phyloP scores from a whole-genome alignment of 2,113 vertebrate genomes.

The Perognathus longimembris region DNA sequence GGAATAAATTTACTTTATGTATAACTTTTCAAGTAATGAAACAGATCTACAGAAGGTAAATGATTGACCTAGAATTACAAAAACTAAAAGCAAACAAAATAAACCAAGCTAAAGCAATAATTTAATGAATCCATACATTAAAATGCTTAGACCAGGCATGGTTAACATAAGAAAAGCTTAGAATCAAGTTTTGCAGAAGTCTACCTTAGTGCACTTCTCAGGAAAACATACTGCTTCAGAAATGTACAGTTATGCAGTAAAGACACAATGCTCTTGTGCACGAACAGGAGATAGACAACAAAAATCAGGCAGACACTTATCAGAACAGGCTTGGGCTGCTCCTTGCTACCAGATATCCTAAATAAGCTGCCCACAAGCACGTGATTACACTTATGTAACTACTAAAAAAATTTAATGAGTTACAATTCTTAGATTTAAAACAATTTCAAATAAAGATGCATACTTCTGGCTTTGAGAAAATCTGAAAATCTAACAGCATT shows the following conservation, averaged over 20 bases:
- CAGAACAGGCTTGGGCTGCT: not conserved
- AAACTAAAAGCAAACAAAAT: not conserved
- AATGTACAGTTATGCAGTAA: not conserved
- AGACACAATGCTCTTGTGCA: not conserved
- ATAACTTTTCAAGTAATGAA: constrained; percentile 54
- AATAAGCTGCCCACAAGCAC: not conserved
- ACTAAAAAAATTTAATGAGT: constrained; percentile 14
- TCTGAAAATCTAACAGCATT: not conserved
- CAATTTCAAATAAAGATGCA: not conserved
- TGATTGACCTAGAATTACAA: not conserved
- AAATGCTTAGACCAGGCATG: not conserved
- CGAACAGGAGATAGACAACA: not conserved
- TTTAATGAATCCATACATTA: constrained; percentile 19
- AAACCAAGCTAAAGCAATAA: not conserved
- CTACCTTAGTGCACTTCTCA: not conserved
- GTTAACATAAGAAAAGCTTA: not conserved
- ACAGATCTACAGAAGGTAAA: constrained; percentile 28
- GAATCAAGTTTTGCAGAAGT: not conserved
- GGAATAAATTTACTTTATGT: constrained; percentile 31
- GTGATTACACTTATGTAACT: not conserved
- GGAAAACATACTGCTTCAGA: not conserved
- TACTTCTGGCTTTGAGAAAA: constrained; percentile 7
- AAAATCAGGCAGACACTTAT: not conserved
- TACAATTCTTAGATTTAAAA: not conserved
- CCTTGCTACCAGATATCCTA: not conserved